Percentiles rank a stretch among this genome's conserved stretches.
Evolutionary conservation across 2,797 vertebrate genomes (phyloP).

Genomic region (Coendou prehensilis): DNA sequence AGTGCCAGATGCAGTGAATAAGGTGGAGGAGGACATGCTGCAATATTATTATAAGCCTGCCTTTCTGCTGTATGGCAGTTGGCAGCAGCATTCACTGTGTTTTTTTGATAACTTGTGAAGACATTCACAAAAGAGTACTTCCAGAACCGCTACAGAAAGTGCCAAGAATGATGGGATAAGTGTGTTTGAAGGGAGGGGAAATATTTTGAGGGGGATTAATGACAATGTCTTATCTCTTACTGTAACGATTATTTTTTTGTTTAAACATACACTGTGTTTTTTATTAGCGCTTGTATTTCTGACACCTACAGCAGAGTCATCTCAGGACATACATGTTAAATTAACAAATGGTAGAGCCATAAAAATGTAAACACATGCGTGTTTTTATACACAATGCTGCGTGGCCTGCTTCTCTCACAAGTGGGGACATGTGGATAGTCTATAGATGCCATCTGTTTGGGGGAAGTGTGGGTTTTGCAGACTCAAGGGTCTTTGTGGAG

Average conservation of each 20-base stretch:
- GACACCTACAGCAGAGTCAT: accelerated
- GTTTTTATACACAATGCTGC: accelerated
- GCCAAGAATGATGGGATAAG: neutral
- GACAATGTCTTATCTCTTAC: neutral
- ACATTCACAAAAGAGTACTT: neutral
- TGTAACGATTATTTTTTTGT: neutral
- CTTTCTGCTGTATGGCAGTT: neutral
- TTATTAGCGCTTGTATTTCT: neutral
- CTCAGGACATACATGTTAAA: neutral
- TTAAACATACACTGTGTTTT: neutral
- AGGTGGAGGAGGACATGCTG: neutral
- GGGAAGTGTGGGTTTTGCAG: neutral
- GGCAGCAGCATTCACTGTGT: neutral
- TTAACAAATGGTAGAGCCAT: neutral
- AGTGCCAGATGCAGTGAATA: neutral
- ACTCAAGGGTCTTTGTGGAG: neutral
- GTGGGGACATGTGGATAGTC: accelerated
- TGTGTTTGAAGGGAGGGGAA: neutral
- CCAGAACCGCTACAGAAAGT: neutral
- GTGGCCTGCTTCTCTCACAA: neutral
- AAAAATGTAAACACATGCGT: neutral
- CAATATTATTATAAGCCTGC: neutral
- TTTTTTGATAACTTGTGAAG: neutral
- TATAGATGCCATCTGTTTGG: neutral
- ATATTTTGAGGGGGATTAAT: neutral